Base-by-base conservation (phyloP, 2,797 vertebrate species). In the Aphelocoma californica region DNA sequence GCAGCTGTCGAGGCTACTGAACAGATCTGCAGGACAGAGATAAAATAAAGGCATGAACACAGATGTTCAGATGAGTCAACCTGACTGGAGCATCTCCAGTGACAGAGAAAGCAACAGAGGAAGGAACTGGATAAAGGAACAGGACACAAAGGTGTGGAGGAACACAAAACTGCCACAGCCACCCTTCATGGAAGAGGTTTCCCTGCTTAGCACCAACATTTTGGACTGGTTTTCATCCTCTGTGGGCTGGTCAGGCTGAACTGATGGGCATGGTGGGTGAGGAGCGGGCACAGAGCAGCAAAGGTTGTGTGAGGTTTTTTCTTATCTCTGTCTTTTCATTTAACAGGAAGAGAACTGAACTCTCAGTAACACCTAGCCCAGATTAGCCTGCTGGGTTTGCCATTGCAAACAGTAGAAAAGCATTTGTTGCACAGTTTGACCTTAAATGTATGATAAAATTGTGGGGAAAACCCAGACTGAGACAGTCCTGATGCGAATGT, bases 1-100 rank as follows among this genome's bases (percentile, higher is more conserved):
- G 60, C 95, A 97, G 50, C 93, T 87, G 92, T 99, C 98, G 1
- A 99, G 97, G 91, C 98, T 98, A 0, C 97, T 97, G 96, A 99
- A 99, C 90, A 99, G 97, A 64, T 97, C 99, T 99, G 64, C 17
- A 81, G 74, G 62, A 56, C 26, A 79, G n/a, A 92, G 67, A 15
- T 12, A 20, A 45, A 14, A 23, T 10, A 17, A 31, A 34, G 14
- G 24, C 6, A 14, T 4, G 3, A 66, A 4, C 18, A 40, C 0
- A 0, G 29, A 34, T 13, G 18, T 29, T 72, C 24, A 54, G 50
- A 29, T 60, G 53, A 67, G 44, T 26, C 58, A 50, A 10, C 47
- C 48, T 44, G 42, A 26, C 45, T 8, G 26, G 26, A 77, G 47
- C 65, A 54, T 40, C 57, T 56, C 48, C 31, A 20, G 15, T 31